Percentiles rank a stretch among this genome's conserved stretches.
Conservation (phyloP, 2,797 vertebrate species). For the Megalops cyprinoides region DNA sequence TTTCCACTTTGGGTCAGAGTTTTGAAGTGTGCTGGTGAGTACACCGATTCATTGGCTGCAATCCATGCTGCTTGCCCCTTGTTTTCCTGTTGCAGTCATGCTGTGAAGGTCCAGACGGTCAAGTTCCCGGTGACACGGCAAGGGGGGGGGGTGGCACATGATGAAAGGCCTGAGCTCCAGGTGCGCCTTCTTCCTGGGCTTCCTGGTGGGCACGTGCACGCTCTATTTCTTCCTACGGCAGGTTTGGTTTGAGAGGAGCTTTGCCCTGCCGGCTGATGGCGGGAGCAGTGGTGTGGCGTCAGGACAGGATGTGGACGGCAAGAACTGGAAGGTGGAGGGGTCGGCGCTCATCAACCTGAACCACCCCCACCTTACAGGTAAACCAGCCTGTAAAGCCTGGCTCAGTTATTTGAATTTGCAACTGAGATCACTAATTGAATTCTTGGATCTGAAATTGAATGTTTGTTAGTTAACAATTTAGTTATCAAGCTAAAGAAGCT, state of each 20-base stretch:
- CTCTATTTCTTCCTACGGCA: slow-evolving; percentile 72
- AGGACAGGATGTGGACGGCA: slow-evolving; percentile 46
- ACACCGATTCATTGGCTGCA: neutral
- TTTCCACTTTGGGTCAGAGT: no score
- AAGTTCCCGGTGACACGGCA: neutral
- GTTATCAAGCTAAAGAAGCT: no score
- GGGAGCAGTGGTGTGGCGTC: no score
- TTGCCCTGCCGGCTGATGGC: neutral
- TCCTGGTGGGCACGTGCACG: slow-evolving; percentile 70
- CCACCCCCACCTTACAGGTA: slow-evolving; percentile 77
- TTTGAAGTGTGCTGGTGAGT: no score
- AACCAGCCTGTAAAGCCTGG: neutral
- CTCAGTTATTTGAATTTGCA: no score
- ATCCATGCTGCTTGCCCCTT: slow-evolving; percentile 8
- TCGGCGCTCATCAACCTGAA: slow-evolving; percentile 74
- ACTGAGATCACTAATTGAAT: no score
- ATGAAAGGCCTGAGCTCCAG: slow-evolving; percentile 69
- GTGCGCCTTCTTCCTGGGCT: slow-evolving; percentile 73
- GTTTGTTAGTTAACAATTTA: no score
- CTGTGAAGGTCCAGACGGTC: slow-evolving; percentile 35
- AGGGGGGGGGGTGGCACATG: slow-evolving; percentile 27
- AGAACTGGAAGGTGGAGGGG: slow-evolving; percentile 75
- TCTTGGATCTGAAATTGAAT: no score
- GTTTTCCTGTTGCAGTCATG: slow-evolving; percentile 44
- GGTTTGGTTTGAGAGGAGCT: slow-evolving; percentile 55